Base-by-base conservation (phyloP, 1,140 invertebrate genomes). In the Leguminivora glycinivorella region DNA sequence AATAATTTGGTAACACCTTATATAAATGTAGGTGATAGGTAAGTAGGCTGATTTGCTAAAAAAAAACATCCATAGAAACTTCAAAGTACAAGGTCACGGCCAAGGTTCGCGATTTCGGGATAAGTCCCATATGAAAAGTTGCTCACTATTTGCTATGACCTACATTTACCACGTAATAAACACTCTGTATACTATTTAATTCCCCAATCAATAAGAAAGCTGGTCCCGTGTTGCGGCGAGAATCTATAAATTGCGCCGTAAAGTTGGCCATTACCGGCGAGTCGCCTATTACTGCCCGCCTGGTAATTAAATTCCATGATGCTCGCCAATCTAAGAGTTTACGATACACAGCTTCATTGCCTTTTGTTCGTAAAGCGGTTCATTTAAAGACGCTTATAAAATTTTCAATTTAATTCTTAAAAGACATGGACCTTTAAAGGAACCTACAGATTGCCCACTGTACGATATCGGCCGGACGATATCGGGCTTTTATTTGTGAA, bases 231-330 rank as follows among this genome's bases (percentile, higher is more conserved):
- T 76, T 78, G 77, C 77, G 72, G 79, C 79, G 81, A 81, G 77
- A 75, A 89, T 87, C 87, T 86, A 90, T 89, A 89, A 90, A 90
- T 91, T 87, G 85, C 81, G 76, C 84, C 80, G 80, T 89, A 85
- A 89, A 90, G 77, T 81, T 73, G 75, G 83, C 86, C 83, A 79
- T 88, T 87, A 83, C 80, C 82, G 80, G 77, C 84, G 79, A 88
- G 74, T 87, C 84, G 83, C 87, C 85, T 89, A 89, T 91, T 88
- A 89, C 89, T 89, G 77, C 81, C 83, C 84, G 83, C 83, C 82
- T 71, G 74, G 79, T 87, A 91, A 91, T 91, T 89, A 91, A 91
- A 89, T 85, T 82, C 81, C 84, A 85, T 89, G 82, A 88, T 83
- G 83, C 86, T 83, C 84, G 77, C 83, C 85, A 86, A 88, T 90